Base-by-base conservation (phyloP, 1,140 invertebrate species). In the Nephila pilipes region DNA sequence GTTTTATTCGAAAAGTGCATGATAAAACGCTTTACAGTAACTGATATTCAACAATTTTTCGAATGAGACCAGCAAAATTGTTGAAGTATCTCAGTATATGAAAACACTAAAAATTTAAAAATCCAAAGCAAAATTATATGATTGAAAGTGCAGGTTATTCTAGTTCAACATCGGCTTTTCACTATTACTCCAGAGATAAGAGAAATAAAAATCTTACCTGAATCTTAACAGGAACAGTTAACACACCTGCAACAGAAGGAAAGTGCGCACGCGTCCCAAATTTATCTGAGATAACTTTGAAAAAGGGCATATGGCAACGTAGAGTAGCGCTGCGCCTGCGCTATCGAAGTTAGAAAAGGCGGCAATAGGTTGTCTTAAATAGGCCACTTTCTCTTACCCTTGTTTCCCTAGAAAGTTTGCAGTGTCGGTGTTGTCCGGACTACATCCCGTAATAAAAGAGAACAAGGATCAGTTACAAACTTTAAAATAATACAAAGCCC, bases 351-450 rank as follows among this genome's bases (percentile, higher is more conserved):
- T 81, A 54, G 80, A 81, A 81, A 81, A 46, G 80, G 80, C 80
- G 80, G 36, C 80, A 81, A 81, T 81, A 55, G 46, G 80, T 25
- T 55, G 80, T 81, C 46, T 29, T 81, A 81, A 81, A 81, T 81
- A 81, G 80, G 80, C 80, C 80, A 81, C 80, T 81, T 81, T 81
- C 80, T 20, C 80, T 81, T 81, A 38, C 46, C 80, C 80, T 81
- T 81, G 80, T 81, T 81, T 81, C 25, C 2, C n/a, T n/a, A n/a
- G n/a, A n/a, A 81, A 55, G 80, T 81, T 81, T 81, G 80, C 80
- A 20, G n/a, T n/a, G 80, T 55, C 80, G 80, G 80, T n/a, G n/a
- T n/a, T 55, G 38, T 25, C 80, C 46, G 80, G n/a, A n/a, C n/a
- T 75, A 32, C 69, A 75, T 75, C 69, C 29, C 69, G 18, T 32